Evolutionary conservation across 2,888 invertebrate species (phyloP).

Genomic region (Amiota mariae): DNA sequence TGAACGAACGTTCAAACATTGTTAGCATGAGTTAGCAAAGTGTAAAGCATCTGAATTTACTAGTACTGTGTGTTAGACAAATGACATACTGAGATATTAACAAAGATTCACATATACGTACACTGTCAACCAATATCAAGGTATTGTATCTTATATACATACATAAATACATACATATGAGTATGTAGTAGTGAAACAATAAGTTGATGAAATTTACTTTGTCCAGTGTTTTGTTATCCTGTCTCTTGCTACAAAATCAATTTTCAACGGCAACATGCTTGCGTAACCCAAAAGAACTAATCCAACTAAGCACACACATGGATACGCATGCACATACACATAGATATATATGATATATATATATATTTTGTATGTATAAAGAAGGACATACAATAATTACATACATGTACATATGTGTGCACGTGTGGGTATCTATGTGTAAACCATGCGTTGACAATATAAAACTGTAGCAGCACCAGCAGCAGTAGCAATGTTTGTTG

Average conservation of each 20-base stretch:
- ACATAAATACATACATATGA: too few species aligned
- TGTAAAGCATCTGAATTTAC: not conserved
- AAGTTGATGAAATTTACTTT: conserved; percentile 23
- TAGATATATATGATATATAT: not conserved
- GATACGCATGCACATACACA: not conserved
- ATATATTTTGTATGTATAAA: not conserved
- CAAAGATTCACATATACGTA: not conserved
- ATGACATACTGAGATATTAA: not conserved
- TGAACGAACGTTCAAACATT: too few species aligned
- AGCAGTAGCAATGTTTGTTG: conserved; percentile 29
- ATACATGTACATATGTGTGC: not conserved
- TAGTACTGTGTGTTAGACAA: not conserved
- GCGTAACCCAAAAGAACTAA: conserved; percentile 59
- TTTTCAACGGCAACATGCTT: conserved; percentile 63
- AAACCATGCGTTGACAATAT: conserved; percentile 14
- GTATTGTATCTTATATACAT: too few species aligned
- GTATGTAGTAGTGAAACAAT: conserved; percentile 1
- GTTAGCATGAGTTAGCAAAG: not conserved
- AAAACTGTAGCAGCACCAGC: not conserved
- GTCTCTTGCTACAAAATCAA: conserved; percentile 51
- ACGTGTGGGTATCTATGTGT: conserved; percentile 3
- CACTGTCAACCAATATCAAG: not conserved
- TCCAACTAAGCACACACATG: not conserved
- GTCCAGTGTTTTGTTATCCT: conserved; percentile 9
- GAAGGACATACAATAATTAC: not conserved